These are phyloP conservation scores for Pararge aegeria DNA, from an alignment of 1,140 invertebrate species.

Conservation along the genomic window DNA sequence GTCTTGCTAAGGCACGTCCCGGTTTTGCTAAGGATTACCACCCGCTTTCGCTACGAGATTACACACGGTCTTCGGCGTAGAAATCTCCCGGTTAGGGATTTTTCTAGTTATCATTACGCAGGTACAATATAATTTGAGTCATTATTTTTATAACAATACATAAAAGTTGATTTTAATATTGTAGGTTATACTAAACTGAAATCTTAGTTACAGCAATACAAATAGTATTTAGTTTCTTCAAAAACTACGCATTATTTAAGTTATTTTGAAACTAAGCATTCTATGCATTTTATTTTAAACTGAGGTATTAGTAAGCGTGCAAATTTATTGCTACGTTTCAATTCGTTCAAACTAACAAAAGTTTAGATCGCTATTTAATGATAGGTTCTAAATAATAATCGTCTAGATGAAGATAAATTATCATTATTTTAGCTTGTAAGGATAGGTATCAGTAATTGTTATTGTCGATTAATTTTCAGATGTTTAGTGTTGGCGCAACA, in stretches of 20 bases:
- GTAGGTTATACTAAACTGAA: not conserved
- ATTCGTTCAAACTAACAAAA: no score
- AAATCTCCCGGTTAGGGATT: constrained; percentile 32
- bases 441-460: constrained; percentile 18
- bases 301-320: not conserved
- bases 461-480: constrained; percentile 43
- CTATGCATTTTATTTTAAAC: no score
- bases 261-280: not conserved
- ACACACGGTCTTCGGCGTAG: constrained; percentile 21
- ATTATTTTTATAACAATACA: constrained; percentile 3
- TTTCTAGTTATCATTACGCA: constrained; percentile 24
- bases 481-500: constrained; percentile 39
- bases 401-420: constrained; percentile 4
- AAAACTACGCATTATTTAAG: not conserved
- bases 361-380: not conserved
- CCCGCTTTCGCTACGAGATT: constrained; percentile 5
- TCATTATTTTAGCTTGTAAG: constrained; percentile 12
- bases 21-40: constrained; percentile 8
- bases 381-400: not conserved
- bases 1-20: constrained; percentile 4
- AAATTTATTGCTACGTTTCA: not conserved
- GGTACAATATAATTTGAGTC: constrained; percentile 21
- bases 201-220: not conserved
- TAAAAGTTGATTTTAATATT: not conserved
- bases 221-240: not conserved